Evolutionary conservation across 2,888 invertebrate species (phyloP).

Genomic region (Cataglyphis livida): DNA sequence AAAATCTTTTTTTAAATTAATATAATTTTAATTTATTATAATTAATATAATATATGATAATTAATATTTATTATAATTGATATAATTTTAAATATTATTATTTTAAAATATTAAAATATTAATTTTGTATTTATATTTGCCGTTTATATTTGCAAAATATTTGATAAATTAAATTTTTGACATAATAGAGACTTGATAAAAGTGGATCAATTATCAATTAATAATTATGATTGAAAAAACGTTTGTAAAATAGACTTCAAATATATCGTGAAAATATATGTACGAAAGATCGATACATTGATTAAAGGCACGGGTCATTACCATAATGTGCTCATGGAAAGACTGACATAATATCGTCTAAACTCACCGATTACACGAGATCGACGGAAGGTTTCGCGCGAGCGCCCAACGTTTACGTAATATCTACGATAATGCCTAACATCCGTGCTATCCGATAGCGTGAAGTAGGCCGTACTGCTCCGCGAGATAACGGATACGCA

Average conservation of each 20-base stretch:
- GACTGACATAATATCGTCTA: slow-evolving; percentile 29
- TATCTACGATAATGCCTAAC: slow-evolving; percentile 47
- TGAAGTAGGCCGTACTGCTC: slow-evolving; percentile 51
- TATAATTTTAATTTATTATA: no score
- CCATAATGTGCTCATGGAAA: neutral
- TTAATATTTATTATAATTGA: no score
- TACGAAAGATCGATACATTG: slow-evolving; percentile 17
- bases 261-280: neutral
- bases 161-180: neutral
- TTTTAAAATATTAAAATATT: no score
- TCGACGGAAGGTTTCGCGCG: slow-evolving; percentile 50
- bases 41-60: no score
- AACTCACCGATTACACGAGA: slow-evolving; percentile 38
- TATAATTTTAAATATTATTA: no score
- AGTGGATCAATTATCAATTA: neutral
- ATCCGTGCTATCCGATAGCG: slow-evolving; percentile 39
- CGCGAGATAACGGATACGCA: slow-evolving; percentile 52
- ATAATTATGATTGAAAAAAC: neutral
- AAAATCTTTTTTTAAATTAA: no score
- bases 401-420: slow-evolving; percentile 50
- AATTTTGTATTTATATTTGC: neutral
- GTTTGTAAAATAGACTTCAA: neutral
- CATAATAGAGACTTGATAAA: neutral
- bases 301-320: neutral
- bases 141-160: neutral